Conservation (phyloP, 2,113 vertebrate genomes). For the Blennius ocellaris region DNA sequence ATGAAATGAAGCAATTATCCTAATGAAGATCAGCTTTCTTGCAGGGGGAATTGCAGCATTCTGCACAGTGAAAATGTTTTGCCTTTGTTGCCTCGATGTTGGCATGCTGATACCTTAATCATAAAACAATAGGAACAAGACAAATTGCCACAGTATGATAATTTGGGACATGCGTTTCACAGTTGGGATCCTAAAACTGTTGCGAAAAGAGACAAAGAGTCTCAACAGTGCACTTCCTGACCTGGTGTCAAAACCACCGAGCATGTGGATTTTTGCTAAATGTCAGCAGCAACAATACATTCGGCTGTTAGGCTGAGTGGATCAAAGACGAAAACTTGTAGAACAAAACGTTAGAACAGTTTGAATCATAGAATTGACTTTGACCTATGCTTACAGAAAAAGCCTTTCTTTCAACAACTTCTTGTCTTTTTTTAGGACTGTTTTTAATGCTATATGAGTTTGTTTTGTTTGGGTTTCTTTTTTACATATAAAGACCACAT, state of each 20-base stretch:
- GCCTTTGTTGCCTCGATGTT: conserved; percentile 13
- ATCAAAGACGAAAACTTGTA: conserved; percentile 51
- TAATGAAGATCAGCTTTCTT: conserved; percentile 70
- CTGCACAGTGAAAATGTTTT: conserved; percentile 32
- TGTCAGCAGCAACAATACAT: conserved; percentile 68
- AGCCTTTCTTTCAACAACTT: background rate
- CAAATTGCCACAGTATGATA: conserved; percentile 33
- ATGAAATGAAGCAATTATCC: conserved; percentile 72
- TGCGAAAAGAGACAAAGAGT: conserved; percentile 33
- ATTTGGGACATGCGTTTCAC: conserved; percentile 42
- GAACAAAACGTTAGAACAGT: conserved; percentile 46
- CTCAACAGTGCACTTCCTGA: conserved; percentile 75
- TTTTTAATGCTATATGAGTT: conserved; percentile 20
- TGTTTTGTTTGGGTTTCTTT: conserved; percentile 11
- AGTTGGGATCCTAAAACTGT: conserved; percentile 54
- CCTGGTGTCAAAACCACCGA: conserved; percentile 68
- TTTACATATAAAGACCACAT: conserved; percentile 28
- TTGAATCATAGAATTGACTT: conserved; percentile 7
- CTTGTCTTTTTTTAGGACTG: background rate
- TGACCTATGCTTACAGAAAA: conserved; percentile 39
- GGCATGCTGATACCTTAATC: conserved; percentile 34
- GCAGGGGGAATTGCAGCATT: conserved; percentile 35
- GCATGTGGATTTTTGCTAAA: conserved; percentile 68
- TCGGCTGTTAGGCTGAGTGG: conserved; percentile 36
- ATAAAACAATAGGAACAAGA: conserved; percentile 44